Evolutionary conservation across 2,888 invertebrate genomes (phyloP), one percentile per base, ranked within the genome.

Genomic region (Hermaeophaga mercurialis): DNA sequence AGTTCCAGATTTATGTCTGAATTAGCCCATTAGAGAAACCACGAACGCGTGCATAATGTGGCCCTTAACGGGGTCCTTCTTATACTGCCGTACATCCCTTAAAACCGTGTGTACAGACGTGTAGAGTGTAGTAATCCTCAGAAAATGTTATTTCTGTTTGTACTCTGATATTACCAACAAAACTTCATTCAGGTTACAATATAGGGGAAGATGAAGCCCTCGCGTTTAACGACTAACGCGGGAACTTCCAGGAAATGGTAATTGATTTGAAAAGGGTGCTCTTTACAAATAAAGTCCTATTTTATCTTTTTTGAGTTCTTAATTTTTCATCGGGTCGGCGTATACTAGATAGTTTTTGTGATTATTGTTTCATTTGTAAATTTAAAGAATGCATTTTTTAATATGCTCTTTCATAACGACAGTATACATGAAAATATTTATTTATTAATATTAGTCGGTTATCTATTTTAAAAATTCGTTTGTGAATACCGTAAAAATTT

Each of bases 11-110:
- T 43, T 43, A 43, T 43, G 24, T 43, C 65, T 54, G 67, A 71
- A 70, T 70, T 69, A 68, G 67, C 70, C 69, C 65, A 72, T 72
- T 72, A 72, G 68, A 62, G 69, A 68, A 71, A 59, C 66, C 69
- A 70, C 70, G 67, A 70, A 67, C 61, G 71, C 71, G 67, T 70
- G 62, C 64, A 63, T 67, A 72, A 72, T 63, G 36, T 59, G 3
- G 41, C 43, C 43, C 43, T 43, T 43, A 24, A 43, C 43, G 11
- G 17, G 3, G n/a, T 17, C 36, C 36, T 15, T 36, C 31, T 11
- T 31, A 1, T 7, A 4, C 9, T 8, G 26, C 14, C 14, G 15
- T 19, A 19, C 39, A 22, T 18, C 39, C 39, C 22, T 39, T 39
- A 24, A 43, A 43, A 26, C 24, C 17, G 15, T 36, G 24, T 41